Base-by-base conservation (phyloP, 2,888 invertebrate genomes). In the Cinara cedri region DNA sequence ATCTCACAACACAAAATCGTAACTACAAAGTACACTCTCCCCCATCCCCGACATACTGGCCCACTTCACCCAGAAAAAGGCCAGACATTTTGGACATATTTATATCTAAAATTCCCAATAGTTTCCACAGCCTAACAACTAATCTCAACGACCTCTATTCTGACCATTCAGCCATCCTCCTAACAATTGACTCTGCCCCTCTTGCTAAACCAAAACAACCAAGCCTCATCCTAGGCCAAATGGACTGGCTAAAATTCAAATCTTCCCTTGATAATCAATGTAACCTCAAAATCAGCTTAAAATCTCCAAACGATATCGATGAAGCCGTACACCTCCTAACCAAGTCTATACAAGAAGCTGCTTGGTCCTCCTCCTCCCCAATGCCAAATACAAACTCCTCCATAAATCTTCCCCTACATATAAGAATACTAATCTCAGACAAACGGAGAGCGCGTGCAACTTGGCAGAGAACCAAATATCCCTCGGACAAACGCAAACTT, bases 391-490 rank as follows among this genome's bases (percentile, higher is more conserved):
- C 42, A 54, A 71, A 57, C 55, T 3, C 11, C 42, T 11, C 14
- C 21, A 44, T 1, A 19, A 57, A 71, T 55, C 71, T 57, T 71
- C 44, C 55, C 11, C 42, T 55, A 9, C 44, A 55, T 57, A 57
- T 71, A 19, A 71, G 71, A 71, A 42, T 44, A 3, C 14, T 65
- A 65, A 65, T 65, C 4, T 65, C 21, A 46, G 21, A 65, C 24
- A 57, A 57, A 57, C 13, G 57, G 13, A 57, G 21, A 24, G 21
- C 24, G 16, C 54, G 70, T n/a, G 54, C 70, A 6, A 70, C 54
- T 16, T 72, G 72, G 49, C 62, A 72, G 9, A 60, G 26, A 49
- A 62, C 72, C 26, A 72, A 49, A 60, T 62, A 72, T 24, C 72
- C 72, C 24, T 62, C 26, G 2, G 72, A 72, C 8, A 72, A 72